phyloP scores from a whole-genome alignment of 2,113 vertebrate species.

The Trochalopteron elliotii region DNA sequence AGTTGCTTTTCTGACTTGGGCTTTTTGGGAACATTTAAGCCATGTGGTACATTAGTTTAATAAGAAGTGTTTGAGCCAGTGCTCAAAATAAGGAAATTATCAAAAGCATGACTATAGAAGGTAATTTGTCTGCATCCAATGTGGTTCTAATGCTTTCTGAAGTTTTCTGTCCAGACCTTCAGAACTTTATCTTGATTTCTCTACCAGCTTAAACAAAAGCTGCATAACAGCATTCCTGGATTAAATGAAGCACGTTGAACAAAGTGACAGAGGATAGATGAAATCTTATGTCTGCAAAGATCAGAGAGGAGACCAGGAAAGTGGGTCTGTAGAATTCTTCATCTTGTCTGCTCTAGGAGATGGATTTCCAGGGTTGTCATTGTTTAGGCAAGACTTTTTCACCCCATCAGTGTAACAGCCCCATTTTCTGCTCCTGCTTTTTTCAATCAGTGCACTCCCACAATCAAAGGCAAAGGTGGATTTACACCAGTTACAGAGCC shows the following conservation, averaged over 20 bases:
- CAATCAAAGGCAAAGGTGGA: background rate
- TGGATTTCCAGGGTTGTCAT: background rate
- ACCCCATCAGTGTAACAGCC: background rate
- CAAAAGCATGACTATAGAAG: background rate
- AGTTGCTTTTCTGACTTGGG: background rate
- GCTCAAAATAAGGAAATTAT: background rate
- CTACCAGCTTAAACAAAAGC: background rate
- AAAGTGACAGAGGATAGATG: background rate
- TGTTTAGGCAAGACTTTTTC: background rate
- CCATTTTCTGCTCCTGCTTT: background rate
- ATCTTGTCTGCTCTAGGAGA: background rate
- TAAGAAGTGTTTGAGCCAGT: background rate
- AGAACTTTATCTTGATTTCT: background rate
- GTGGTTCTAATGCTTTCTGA: background rate
- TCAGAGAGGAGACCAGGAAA: background rate
- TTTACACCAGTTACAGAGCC: background rate
- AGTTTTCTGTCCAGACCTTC: background rate
- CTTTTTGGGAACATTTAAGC: background rate
- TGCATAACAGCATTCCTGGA: background rate
- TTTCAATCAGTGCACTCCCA: background rate
- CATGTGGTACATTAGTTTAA: background rate
- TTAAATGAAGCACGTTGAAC: background rate
- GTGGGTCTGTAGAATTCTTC: background rate
- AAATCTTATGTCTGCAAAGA: background rate
- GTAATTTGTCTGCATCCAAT: background rate